phyloP scores from a whole-genome alignment of 2,888 invertebrate species.

The Drosophila tripunctata region DNA sequence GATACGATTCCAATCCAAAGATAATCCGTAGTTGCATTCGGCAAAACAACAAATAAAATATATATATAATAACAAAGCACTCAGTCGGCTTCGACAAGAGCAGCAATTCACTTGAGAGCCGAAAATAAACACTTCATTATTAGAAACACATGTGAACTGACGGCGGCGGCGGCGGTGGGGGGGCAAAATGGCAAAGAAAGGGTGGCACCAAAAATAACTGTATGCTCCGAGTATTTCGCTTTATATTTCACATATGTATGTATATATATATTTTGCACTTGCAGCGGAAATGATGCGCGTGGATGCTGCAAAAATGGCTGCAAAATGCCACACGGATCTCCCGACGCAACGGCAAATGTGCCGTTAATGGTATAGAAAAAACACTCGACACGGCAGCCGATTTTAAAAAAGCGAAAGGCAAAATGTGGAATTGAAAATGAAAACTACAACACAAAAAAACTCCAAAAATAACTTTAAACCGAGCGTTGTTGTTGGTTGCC shows the following conservation, averaged over 20 bases:
- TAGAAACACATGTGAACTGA: slow-evolving; percentile 70
- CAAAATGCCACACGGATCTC: slow-evolving; percentile 1
- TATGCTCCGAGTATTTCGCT: slow-evolving; percentile 11
- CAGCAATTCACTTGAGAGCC: slow-evolving; percentile 57
- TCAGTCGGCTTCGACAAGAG: slow-evolving; percentile 17
- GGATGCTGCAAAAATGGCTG: slow-evolving; percentile 8
- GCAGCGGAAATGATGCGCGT: slow-evolving; percentile 50
- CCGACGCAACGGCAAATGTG: slow-evolving; percentile 26
- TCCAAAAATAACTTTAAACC: slow-evolving; percentile 60
- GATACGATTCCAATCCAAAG: slow-evolving; percentile 3
- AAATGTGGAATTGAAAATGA: slow-evolving; percentile 14
- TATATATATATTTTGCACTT: slow-evolving; percentile 21
- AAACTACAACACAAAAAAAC: slow-evolving; percentile 42
- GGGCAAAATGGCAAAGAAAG: slow-evolving; percentile 9
- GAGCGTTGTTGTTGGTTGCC: slow-evolving; percentile 10
- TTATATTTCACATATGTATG: background rate
- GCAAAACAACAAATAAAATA: slow-evolving; percentile 19
- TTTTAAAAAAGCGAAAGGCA: slow-evolving; percentile 12
- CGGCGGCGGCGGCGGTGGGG: background rate
- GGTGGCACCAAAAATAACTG: slow-evolving; percentile 48
- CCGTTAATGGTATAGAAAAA: slow-evolving; percentile 30
- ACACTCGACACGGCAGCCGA: slow-evolving; percentile 17
- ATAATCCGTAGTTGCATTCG: slow-evolving; percentile 42
- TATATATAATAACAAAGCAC: too few species aligned
- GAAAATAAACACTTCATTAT: slow-evolving; percentile 78